Evolutionary conservation across 2,888 invertebrate genomes (phyloP), one percentile per base, ranked within the genome.

Genomic region (Hirudinaria manillensis): DNA sequence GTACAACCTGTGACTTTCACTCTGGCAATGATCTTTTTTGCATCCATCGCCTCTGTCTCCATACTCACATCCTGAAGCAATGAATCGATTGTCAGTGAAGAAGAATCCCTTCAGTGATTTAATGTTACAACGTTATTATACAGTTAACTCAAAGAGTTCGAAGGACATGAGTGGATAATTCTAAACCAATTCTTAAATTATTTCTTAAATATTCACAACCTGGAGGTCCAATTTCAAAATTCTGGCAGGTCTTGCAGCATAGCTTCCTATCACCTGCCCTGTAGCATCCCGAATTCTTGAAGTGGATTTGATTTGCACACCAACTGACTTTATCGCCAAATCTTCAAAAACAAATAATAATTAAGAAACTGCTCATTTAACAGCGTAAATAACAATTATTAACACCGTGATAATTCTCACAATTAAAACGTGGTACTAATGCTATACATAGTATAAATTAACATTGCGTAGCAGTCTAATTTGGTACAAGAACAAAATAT

Each of bases 221-320:
- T 32, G 27, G 29, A 24, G 65, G 61, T 72, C 71, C 75, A 19
- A n/a, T 72, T 1, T 10, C 19, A 27, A 65, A 36, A 19, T 72
- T 56, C 19, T 34, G 21, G 56, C 75, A 75, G 6, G 56, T 75
- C n/a, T 66, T 24, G 45, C 75, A 75, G 71, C 75, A 75, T 1
- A 53, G 53, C 10, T 51, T n/a, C 13, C n/a, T 29, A 36, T 70
- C 75, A 24, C 29, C 27, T 19, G 19, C 29, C 21, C 27, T 16
- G 75, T 72, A 72, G 56, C 72, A 72, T 7, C 55, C 29, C 29
- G 29, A 53, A 21, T 6, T 29, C 19, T 38, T 36, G 51, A 66
- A 66, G n/a, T 32, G 24, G 21, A 19, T 74, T 16, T 19, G 29
- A 36, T 66, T 24, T 4, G n/a, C 19, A 34, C 74, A 74, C 74